Conservation (phyloP, 2,113 vertebrate genomes). For the Carassius auratus region DNA sequence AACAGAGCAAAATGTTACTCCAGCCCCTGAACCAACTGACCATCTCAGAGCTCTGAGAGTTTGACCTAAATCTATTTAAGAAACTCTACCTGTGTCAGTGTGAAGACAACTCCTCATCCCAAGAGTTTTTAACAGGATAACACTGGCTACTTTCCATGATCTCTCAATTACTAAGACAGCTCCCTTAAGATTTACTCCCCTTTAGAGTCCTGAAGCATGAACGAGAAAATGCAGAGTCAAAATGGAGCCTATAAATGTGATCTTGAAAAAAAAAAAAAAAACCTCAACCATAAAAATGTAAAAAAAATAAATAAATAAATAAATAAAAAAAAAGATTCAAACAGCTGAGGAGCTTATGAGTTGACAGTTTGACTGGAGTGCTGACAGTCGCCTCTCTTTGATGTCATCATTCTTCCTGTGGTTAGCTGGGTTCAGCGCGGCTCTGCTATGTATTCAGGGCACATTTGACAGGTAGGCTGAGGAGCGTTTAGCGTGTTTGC, state of each 20-base stretch:
- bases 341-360: constrained; percentile 24
- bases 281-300: constrained; percentile 14
- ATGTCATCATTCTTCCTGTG: constrained; percentile 60
- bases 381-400: constrained; percentile 57
- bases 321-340: background rate
- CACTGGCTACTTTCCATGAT: constrained; percentile 10
- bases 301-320: background rate
- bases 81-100: background rate
- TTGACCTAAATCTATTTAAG: background rate
- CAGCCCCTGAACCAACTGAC: background rate
- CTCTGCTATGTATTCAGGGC: constrained; percentile 40
- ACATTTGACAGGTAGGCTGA: constrained; percentile 58
- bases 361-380: constrained; percentile 60
- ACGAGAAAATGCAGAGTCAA: background rate
- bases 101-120: background rate
- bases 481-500: constrained; percentile 60
- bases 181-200: background rate
- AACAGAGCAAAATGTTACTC: no score
- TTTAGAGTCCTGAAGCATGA: constrained; percentile 3
- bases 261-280: constrained; percentile 1
- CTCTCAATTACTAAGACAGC: constrained; percentile 25
- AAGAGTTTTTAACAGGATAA: constrained; percentile 17
- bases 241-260: constrained; percentile 2
- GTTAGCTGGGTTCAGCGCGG: background rate
- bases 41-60: background rate